Percentiles rank a stretch among this genome's conserved stretches.
Conservation (phyloP, 2,888 invertebrate genomes). For the Salticus scenicus region DNA sequence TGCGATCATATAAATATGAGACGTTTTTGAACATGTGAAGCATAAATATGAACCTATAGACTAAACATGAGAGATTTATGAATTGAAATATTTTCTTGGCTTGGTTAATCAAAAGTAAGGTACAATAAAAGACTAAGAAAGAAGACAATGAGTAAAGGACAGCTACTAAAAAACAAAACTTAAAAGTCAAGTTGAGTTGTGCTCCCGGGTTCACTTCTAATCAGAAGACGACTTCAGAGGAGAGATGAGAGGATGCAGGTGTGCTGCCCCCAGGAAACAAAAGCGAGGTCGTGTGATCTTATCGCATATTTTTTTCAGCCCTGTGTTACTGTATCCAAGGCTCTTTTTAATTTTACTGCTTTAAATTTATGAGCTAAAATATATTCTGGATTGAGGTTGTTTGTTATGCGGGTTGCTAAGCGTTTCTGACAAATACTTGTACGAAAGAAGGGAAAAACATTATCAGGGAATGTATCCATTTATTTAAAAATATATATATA, state of each 20-base stretch:
- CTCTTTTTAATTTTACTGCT: neutral
- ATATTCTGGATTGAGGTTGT: neutral
- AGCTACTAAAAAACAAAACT: too few relatives aligned
- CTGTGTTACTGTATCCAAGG: too few relatives aligned
- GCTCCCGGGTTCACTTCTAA: neutral
- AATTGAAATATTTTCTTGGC: too few relatives aligned
- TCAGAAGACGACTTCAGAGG: neutral
- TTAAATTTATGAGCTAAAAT: neutral
- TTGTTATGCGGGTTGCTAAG: neutral
- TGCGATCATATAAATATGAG: too few relatives aligned
- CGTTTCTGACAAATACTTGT: neutral
- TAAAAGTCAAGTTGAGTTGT: too few relatives aligned
- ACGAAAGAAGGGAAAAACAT: too few relatives aligned
- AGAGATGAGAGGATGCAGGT: conserved; percentile 43
- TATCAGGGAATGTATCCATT: neutral
- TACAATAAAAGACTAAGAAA: too few relatives aligned
- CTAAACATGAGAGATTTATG: too few relatives aligned
- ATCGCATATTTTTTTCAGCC: neutral
- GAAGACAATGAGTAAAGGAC: too few relatives aligned
- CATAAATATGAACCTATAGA: too few relatives aligned
- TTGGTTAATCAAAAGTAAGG: too few relatives aligned
- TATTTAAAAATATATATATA: neutral
- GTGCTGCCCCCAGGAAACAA: conserved; percentile 7
- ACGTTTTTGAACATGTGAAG: too few relatives aligned
- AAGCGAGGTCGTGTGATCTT: conserved; percentile 27